These are phyloP conservation scores for Acrobasis suavella DNA, from an alignment of 2,888 invertebrate species.

Conservation along the genomic window DNA sequence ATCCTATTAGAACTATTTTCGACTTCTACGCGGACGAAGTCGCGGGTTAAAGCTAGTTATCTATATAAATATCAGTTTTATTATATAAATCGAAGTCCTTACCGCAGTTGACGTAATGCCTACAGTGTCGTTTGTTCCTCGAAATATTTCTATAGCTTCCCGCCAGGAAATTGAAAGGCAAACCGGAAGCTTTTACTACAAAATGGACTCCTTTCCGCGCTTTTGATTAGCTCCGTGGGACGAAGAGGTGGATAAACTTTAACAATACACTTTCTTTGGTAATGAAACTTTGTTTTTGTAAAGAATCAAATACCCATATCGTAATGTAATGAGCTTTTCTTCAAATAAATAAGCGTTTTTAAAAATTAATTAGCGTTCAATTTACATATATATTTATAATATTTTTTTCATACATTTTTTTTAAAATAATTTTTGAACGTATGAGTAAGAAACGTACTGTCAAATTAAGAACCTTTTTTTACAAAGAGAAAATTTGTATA, in stretches of 20 bases:
- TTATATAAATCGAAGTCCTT: background rate
- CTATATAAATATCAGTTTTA: background rate
- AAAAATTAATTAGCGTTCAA: background rate
- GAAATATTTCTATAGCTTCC: conserved; percentile 8
- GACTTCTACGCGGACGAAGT: no score
- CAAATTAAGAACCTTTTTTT: no score
- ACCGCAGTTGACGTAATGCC: background rate
- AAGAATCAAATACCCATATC: background rate
- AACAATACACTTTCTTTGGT: background rate
- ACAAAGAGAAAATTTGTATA: no score
- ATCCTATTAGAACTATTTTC: no score
- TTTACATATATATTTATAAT: no score
- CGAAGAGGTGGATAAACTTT: conserved; percentile 10
- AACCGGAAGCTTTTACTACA: conserved; percentile 18
- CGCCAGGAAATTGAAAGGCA: conserved; percentile 20
- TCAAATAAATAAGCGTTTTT: no score
- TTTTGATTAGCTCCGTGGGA: conserved; percentile 13
- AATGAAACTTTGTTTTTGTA: background rate
- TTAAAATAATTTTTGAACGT: no score
- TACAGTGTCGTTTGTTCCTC: background rate
- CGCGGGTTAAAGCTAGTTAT: no score
- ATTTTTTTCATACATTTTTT: no score
- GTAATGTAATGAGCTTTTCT: background rate
- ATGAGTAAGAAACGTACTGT: no score
- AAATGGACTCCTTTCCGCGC: conserved; percentile 13